Evolutionary conservation across 2,888 invertebrate species (phyloP).

Genomic region (Suillia variegata): DNA sequence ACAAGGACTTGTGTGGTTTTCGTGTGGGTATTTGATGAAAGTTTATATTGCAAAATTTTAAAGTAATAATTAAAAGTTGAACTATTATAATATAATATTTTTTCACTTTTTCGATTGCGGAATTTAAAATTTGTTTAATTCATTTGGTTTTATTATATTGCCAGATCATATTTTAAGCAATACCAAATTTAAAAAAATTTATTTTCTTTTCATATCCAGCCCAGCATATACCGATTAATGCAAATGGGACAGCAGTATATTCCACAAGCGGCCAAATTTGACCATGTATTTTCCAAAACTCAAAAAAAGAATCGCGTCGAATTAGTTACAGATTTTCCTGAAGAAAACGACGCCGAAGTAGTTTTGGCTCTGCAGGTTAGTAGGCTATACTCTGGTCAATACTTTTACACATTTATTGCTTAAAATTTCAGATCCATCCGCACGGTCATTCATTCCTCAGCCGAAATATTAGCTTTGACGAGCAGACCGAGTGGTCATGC

Average conservation of each 20-base stretch:
- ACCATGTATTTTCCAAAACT: slow-evolving; percentile 77
- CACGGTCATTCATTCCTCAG: slow-evolving; percentile 82
- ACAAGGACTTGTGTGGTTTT: slow-evolving; percentile 81
- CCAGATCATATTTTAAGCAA: neutral
- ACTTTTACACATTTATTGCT: neutral
- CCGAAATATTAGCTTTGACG: slow-evolving; percentile 84
- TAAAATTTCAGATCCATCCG: slow-evolving; percentile 47
- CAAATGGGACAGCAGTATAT: slow-evolving; percentile 83
- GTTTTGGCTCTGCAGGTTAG: slow-evolving; percentile 81
- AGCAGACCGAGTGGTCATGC: slow-evolving; percentile 92
- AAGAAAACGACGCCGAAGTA: slow-evolving; percentile 84
- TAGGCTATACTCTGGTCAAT: neutral
- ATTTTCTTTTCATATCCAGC: slow-evolving; percentile 67
- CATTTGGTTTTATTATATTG: neutral
- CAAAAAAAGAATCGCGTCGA: slow-evolving; percentile 84
- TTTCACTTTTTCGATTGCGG: no score
- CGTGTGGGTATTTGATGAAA: slow-evolving; percentile 65
- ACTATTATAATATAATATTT: no score
- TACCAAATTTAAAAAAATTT: no score
- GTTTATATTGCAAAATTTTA: neutral
- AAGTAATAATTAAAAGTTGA: neutral
- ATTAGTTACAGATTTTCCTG: slow-evolving; percentile 88
- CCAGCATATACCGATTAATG: slow-evolving; percentile 87
- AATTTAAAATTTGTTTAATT: neutral
- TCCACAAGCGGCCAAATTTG: slow-evolving; percentile 79